Conservation (phyloP, 2,888 invertebrate species). For the Marasmarcha lunaedactyla region DNA sequence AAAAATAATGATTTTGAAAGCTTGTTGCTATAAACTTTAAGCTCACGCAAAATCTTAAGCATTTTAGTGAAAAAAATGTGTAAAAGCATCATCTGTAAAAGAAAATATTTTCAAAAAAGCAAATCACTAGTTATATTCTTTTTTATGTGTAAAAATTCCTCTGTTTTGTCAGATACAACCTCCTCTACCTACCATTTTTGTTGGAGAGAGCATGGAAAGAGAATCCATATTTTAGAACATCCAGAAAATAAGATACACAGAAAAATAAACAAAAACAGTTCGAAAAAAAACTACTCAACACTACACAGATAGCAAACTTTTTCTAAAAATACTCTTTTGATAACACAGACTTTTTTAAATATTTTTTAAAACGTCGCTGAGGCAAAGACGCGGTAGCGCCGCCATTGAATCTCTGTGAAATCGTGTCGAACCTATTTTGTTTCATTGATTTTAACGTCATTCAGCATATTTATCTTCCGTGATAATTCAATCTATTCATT, state of each 20-base stretch:
- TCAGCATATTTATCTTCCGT: constrained; percentile 1
- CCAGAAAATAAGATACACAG: constrained; percentile 22
- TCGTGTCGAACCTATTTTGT: not conserved
- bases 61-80: constrained; percentile 14
- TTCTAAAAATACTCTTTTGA: too few relatives aligned
- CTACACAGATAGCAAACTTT: constrained; percentile 1
- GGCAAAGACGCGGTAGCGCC: too few relatives aligned
- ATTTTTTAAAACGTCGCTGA: too few relatives aligned
- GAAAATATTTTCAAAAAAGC: constrained; percentile 13
- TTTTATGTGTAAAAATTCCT: constrained; percentile 18
- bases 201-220: constrained; percentile 68
- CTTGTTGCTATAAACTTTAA: constrained; percentile 8
- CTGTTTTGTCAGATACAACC: constrained; percentile 64
- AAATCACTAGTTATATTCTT: constrained; percentile 23
- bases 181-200: constrained; percentile 69
- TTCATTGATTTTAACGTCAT: not conserved
- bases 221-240: constrained; percentile 54
- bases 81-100: constrained; percentile 11
- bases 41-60: constrained; percentile 19
- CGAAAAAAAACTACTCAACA: constrained; percentile 5
- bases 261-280: constrained; percentile 19
- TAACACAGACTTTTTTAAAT: too few relatives aligned
- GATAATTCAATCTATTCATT: not conserved
- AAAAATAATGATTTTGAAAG: constrained; percentile 8
- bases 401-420: too few relatives aligned